These are phyloP conservation scores for Vespertilio murinus DNA, from an alignment of 2,797 vertebrate genomes.

Conservation along the genomic window DNA sequence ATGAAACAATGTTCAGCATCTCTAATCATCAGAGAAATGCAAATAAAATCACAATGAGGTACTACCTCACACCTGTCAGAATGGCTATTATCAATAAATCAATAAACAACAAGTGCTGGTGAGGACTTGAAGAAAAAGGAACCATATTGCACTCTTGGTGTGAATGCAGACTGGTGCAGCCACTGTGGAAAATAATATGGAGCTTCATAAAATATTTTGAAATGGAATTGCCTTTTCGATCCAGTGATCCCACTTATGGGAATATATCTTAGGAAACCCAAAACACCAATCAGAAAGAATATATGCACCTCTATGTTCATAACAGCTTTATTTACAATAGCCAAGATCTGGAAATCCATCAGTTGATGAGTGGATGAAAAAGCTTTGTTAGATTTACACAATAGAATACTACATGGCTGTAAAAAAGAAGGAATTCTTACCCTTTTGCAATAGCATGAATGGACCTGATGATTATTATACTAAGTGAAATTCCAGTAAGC, in stretches of 20 bases:
- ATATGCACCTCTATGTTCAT: not conserved
- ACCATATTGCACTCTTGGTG: not conserved
- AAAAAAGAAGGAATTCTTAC: not conserved
- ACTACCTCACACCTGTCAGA: not conserved
- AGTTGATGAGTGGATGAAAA: not conserved
- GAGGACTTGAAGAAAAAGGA: not conserved
- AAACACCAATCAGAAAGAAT: not conserved
- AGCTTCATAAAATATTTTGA: not conserved
- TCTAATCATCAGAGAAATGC: not conserved
- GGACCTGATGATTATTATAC: not conserved
- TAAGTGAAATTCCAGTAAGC: not conserved
- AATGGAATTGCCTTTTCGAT: not conserved
- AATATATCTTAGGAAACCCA: not conserved
- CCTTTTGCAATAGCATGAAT: not conserved
- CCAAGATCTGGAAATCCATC: not conserved
- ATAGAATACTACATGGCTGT: not conserved
- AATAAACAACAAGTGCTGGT: not conserved
- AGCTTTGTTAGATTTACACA: not conserved
- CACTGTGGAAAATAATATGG: not conserved
- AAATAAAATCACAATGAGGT: not conserved
- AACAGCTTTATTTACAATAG: not conserved
- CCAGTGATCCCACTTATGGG: not conserved
- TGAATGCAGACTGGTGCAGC: not conserved
- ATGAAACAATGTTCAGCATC: not conserved
- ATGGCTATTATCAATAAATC: not conserved